Base-by-base conservation (phyloP, 2,113 vertebrate genomes). In the Albula glossodonta region DNA sequence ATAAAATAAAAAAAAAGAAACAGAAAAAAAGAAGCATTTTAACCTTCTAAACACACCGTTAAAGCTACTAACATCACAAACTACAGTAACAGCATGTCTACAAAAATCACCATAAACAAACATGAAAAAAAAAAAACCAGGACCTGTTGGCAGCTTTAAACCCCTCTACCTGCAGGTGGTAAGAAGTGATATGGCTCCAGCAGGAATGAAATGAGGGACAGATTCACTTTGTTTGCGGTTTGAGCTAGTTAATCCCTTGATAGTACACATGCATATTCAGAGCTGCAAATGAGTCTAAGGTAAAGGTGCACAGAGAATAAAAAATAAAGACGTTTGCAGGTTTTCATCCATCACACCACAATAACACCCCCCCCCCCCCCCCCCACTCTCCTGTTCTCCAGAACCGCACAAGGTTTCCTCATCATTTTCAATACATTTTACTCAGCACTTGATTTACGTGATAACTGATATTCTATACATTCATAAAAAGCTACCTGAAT, bases 1-100 rank as follows among this genome's bases (percentile, higher is more conserved):
- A n/a, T 11, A 15, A 3, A 3, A 89, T 7, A 92, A 87, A 86
- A n/a, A 84, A 89, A 88, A 85, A 90, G 17, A 90, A 60, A 83
- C 31, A 85, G 0, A 80, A 7, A 83, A 5, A 66, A 57, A 50
- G 19, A 15, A 80, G 17, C 5, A 80, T 49, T 6, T 10, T 17
- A 17, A 22, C 66, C 78, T 56, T 56, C 53, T 9, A 12, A 12
- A 9, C 53, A 56, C 53, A 56, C 53, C 53, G 12, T 56, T 56
- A 56, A 7, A 56, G 53, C 53, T 2, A 41, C 31, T 41, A 41
- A 66, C 60, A 66, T 66, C 2, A 66, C 17, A 60, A 60, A 60
- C 56, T 8, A 22, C 63, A 19, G 17, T 70, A 70, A 70, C 63
- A 70, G 56, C 63, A 70, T 8, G 19, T 8, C 17, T 12, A 56